These are phyloP conservation scores for Sesia bembeciformis DNA, from an alignment of 2,888 invertebrate species.

Conservation along the genomic window DNA sequence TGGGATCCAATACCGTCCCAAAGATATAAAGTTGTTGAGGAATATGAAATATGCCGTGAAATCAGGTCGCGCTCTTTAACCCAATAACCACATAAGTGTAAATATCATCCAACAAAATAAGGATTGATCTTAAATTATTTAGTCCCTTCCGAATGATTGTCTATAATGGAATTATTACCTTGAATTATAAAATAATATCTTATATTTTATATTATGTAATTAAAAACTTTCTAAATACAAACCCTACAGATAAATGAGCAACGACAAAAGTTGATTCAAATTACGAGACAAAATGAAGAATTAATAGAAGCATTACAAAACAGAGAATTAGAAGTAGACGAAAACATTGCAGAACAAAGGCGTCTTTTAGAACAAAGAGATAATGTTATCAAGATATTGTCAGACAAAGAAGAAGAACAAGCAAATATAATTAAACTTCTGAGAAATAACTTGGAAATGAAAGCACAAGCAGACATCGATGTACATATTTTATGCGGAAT, in stretches of 20 bases:
- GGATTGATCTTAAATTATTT: too few species aligned
- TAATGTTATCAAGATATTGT: conserved; percentile 34
- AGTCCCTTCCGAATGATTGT: too few species aligned
- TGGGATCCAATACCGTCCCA: too few species aligned
- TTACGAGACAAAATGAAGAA: conserved; percentile 33
- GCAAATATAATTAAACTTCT: conserved; percentile 44
- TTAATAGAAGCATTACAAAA: conserved; percentile 35
- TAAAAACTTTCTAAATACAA: not conserved
- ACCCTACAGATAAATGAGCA: conserved; percentile 36
- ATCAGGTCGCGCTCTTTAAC: too few species aligned
- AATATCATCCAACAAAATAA: too few species aligned
- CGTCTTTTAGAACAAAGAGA: conserved; percentile 34
- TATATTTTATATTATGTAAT: too few species aligned
- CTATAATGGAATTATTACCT: too few species aligned
- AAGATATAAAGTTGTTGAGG: too few species aligned
- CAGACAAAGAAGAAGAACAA: conserved; percentile 52
- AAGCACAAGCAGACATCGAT: conserved; percentile 36
- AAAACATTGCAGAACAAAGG: conserved; percentile 29
- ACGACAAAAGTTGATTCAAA: conserved; percentile 33
- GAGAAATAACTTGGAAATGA: conserved; percentile 42
- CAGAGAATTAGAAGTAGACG: conserved; percentile 34
- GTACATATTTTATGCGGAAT: conserved; percentile 20
- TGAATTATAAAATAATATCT: too few species aligned
- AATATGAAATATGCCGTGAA: too few species aligned
- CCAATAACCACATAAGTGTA: too few species aligned